Base-by-base conservation (phyloP, 2,113 vertebrate genomes). In the Neolamprologus longior region DNA sequence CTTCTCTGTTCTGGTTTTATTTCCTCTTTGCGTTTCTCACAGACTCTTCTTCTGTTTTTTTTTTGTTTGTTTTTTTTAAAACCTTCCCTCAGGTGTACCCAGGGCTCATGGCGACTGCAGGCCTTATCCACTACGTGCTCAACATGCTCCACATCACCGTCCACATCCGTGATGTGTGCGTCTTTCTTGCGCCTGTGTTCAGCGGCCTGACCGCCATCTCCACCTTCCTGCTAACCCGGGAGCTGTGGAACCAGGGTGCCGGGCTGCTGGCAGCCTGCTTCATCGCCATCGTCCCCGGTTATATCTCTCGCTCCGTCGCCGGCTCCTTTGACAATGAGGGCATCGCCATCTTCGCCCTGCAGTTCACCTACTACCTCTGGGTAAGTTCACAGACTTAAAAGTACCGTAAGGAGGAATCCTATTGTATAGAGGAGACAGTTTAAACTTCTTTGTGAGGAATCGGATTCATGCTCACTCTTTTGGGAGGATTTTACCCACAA, bases 351-450 rank as follows among this genome's bases (percentile, higher is more conserved):
- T 99, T 99, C 94, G 98, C 99, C 91, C 97, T 99, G 95, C 99
- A 99, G 94, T 99, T 99, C 96, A 99, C 99, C 82, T 99, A 99
- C 96, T 99, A 99, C 94, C 97, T 99, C 91, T 99, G 99, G 99
- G 99, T 99, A 91, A 12, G 93, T 90, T 47, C 15, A 11, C 19
- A 4, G 6, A 31, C 24, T 9, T 10, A 45, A 61, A 40, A 12
- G 13, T 17, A 6, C 45, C 2, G 4, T 6, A 10, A 58, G 26
- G 7, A 15, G 13, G 26, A 24, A 33, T 54, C 11, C 17, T 15
- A 8, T n/a, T 54, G 8, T 42, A 11, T 11, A 52, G 6, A n/a
- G 1, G 11, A 33, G 26, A n/a, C 10, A n/a, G 73, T 31, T 28
- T 35, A 54, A 40, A 80, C 21, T 40, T 24, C 7, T 57, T 9